Evolutionary conservation across 2,888 invertebrate genomes (phyloP).

Genomic region (Acrocyrtus sp.): DNA sequence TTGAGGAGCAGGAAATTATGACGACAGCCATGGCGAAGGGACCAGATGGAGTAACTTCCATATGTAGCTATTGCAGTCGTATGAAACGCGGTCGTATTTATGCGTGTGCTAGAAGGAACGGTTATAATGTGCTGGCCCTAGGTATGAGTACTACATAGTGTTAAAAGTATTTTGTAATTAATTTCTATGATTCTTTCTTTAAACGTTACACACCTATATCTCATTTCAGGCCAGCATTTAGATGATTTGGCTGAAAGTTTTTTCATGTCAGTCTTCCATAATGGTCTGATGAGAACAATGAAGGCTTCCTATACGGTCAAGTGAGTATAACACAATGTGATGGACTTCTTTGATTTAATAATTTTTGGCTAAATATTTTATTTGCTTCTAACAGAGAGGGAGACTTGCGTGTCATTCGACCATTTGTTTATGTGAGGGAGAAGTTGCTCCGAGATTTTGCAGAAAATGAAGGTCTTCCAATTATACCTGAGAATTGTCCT

Average conservation of each 20-base stretch:
- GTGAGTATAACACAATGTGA: conserved; percentile 67
- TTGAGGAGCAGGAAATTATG: conserved; percentile 74
- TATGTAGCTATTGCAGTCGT: conserved; percentile 79
- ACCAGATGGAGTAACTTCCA: conserved; percentile 66
- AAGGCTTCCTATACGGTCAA: conserved; percentile 80
- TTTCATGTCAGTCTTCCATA: conserved; percentile 82
- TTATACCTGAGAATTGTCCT: conserved; percentile 74
- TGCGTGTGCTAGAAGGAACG: conserved; percentile 77
- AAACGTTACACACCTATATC: not conserved
- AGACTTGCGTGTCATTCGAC: conserved; percentile 84
- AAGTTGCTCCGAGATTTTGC: conserved; percentile 79
- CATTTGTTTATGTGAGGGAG: conserved; percentile 87
- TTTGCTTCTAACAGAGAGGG: conserved; percentile 75
- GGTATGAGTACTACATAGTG: conserved; percentile 65
- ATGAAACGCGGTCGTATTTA: conserved; percentile 80
- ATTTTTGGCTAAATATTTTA: not conserved
- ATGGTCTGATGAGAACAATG: conserved; percentile 80
- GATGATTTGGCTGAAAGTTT: conserved; percentile 87
- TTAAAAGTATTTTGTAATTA: not conserved
- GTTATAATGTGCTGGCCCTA: conserved; percentile 87
- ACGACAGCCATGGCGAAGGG: conserved; percentile 59
- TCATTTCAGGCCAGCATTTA: conserved; percentile 80
- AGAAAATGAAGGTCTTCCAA: conserved; percentile 77
- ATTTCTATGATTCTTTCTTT: conserved; percentile 7
- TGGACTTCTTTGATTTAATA: not conserved